phyloP scores from a whole-genome alignment of 2,888 invertebrate genomes.

The Dryococelus australis region DNA sequence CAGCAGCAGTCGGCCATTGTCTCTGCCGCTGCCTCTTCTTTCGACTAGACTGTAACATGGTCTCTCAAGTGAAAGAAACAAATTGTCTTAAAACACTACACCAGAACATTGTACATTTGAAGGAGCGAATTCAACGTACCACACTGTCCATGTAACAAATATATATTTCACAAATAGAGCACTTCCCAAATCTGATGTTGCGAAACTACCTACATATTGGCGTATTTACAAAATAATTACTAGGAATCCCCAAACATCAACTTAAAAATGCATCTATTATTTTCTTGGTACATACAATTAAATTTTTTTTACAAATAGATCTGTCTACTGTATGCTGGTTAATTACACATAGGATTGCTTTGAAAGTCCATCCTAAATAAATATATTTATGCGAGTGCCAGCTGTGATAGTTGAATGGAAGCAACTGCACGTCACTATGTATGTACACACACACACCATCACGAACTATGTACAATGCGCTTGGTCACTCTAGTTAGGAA shows the following conservation, averaged over 20 bases:
- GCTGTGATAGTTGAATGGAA: not conserved
- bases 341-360: slow-evolving; percentile 16
- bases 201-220: not conserved
- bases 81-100: not conserved
- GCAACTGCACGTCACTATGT: not conserved
- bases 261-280: slow-evolving; percentile 11
- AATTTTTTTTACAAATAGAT: slow-evolving; percentile 4
- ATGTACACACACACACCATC: not conserved
- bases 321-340: slow-evolving; percentile 5
- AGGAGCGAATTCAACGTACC: not conserved
- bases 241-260: not conserved
- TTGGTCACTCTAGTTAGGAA: too few species aligned
- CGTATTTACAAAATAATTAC: not conserved
- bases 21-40: not conserved
- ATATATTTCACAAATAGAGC: slow-evolving; percentile 16
- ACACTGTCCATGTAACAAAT: slow-evolving; percentile 1
- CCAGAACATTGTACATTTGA: not conserved
- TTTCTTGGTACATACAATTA: not conserved
- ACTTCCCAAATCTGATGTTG: not conserved
- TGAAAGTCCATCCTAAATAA: slow-evolving; percentile 19
- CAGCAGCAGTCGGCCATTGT: not conserved
- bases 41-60: not conserved
- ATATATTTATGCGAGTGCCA: not conserved
- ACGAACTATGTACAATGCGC: not conserved
- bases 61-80: not conserved